Base-by-base conservation (phyloP, 2,797 vertebrate genomes). In the Holocentrus rufus region DNA sequence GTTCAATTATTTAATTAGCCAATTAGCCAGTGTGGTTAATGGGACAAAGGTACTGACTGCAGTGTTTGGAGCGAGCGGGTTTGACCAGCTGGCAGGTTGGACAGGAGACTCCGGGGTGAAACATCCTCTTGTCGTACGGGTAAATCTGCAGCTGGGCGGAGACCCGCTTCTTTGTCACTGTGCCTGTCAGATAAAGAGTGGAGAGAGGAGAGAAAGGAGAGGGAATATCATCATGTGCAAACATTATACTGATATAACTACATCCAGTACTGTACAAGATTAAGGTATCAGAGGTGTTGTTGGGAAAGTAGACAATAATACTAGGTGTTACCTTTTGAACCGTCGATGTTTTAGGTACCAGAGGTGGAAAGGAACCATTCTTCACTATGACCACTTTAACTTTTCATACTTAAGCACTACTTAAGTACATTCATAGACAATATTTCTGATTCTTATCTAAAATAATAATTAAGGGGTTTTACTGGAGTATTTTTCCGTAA, bases 21-120 rank as follows among this genome's bases (percentile, higher is more conserved):
- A 20, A n/a, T 10, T 8, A 8, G 63, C 6, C 1, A 58, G 46
- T 39, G 42, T 15, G 52, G 4, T 55, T 15, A 10, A n/a, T 30
- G n/a, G 6, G 56, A 30, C 11, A 13, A 0, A 39, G 57, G 7
- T 1, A 88, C 96, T 96, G 82, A 99, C 97, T 84, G 82, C 97
- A 99, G 66, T 99, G 98, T 90, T 98, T 99, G 34, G 98, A 99
- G 17, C 97, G 93, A 20, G 97, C 97, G 11, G 96, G 97, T 86
- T 98, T 99, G 85, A 93, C 68, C 39, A 96, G 53, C 0, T 85
- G 72, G 74, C 98, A 99, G 0, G 96, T 95, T 2, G 93, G 87
- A 83, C 98, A 99, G 65, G 77, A 30, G 0, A 82, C 27, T 20
- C 94, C 94, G 0, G 90, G 93, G 42, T 92, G 93, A 87, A 97